Evolutionary conservation across 2,888 invertebrate genomes (phyloP).

Genomic region (Hemaris fuciformis): DNA sequence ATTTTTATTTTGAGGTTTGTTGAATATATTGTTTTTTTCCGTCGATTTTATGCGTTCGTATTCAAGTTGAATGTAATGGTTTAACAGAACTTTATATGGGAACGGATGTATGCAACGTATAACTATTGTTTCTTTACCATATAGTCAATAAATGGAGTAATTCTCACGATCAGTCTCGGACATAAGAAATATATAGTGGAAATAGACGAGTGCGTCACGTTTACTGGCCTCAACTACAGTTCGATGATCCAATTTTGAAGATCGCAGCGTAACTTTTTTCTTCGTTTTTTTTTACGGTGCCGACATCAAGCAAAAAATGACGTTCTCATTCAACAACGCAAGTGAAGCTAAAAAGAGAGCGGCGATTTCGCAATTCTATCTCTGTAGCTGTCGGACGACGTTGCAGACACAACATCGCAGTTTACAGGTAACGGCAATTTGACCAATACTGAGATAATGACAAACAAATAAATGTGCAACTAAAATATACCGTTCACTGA

Average conservation of each 20-base stretch:
- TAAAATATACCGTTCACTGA: conserved; percentile 48
- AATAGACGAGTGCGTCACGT: conserved; percentile 33
- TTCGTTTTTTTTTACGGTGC: conserved; percentile 57
- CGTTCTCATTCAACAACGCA: conserved; percentile 57
- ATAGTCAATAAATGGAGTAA: neutral
- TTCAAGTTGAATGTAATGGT: neutral
- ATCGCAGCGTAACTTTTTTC: conserved; percentile 60
- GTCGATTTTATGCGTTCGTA: neutral
- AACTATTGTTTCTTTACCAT: neutral
- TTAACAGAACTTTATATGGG: neutral
- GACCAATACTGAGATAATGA: conserved; percentile 60
- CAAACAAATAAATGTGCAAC: conserved; percentile 61
- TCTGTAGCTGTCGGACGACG: conserved; percentile 54
- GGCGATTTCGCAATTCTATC: conserved; percentile 46
- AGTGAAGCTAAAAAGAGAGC: conserved; percentile 46
- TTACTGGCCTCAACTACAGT: conserved; percentile 65
- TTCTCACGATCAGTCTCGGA: neutral
- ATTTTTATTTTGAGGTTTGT: neutral
- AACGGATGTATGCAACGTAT: neutral
- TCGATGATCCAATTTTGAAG: conserved; percentile 74
- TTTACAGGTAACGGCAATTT: conserved; percentile 58
- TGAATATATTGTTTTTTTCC: neutral
- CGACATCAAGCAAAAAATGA: conserved; percentile 56
- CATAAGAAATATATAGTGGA: neutral
- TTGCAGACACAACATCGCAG: conserved; percentile 37